Base-by-base conservation (phyloP, 2,113 vertebrate species). In the Rhinoderma darwinii region DNA sequence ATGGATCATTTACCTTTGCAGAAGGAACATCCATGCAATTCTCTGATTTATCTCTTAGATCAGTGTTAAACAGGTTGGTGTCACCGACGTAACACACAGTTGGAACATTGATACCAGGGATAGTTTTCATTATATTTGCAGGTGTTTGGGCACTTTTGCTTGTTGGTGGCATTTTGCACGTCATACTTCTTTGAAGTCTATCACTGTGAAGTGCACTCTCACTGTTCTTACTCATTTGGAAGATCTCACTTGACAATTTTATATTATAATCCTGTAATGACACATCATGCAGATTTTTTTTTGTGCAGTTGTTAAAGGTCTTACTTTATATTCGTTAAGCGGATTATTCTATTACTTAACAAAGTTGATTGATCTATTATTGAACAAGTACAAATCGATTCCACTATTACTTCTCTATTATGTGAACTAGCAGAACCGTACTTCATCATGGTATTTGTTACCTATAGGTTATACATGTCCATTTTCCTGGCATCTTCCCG, bases 211-310 rank as follows among this genome's bases (percentile, higher is more conserved):
- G 18, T 54, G 50, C 43, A 74, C 68, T 54, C 50, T 73, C 30
- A 54, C 25, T 84, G 73, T 37, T 22, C 15, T 77, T 76, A 54
- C 8, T 61, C 37, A 75, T 61, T 76, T 76, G 72, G 50, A 59
- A 74, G 74, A 59, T 47, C 5, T 84, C 73, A 82, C 79, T 82
- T 63, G 79, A 5, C 51, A 72, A 61, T 59, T 63, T 59, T 84
- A 76, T 59, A 32, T 84, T 76, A 76, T 76, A 76, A 76, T 84
- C 72, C 83, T 84, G 83, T 76, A 84, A 84, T 76, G 51, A 76
- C n/a, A 84, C 25, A 74, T 84, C 51, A 84, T 59, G 37, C 25
- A 76, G 17, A 61, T 35, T 75, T 76, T 22, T 80, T 32, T 84
- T 75, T 68, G 82, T 66, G 79, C n/a, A n/a, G 79, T 63, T 30